Conservation (phyloP, 2,797 vertebrate species). For the Xiphorhynchus erythropygius region DNA sequence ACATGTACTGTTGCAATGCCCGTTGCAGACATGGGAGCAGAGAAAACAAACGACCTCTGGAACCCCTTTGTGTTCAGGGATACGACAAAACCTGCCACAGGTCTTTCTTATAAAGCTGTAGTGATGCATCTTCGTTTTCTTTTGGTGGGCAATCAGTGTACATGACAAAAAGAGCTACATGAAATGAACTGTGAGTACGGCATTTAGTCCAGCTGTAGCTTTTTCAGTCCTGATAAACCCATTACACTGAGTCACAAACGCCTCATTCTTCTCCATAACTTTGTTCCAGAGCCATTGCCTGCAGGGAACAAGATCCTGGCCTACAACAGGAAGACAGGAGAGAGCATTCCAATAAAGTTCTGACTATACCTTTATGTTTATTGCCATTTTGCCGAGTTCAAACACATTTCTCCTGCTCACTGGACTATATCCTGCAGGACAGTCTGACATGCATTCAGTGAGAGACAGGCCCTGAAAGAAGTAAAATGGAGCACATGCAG, state of each 20-base stretch:
- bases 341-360: neutral
- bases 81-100: neutral
- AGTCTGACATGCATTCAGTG: constrained; percentile 15
- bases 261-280: neutral
- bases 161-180: neutral
- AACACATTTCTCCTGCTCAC: constrained; percentile 31
- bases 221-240: neutral
- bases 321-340: neutral
- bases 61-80: neutral
- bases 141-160: neutral
- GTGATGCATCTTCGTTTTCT: neutral
- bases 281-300: neutral
- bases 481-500: neutral
- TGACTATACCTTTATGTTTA: constrained; percentile 51
- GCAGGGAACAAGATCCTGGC: neutral
- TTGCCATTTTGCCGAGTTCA: constrained; percentile 62
- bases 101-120: neutral
- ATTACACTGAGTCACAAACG: neutral
- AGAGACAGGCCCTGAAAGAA: constrained; percentile 44
- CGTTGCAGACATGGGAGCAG: neutral
- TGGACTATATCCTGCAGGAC: constrained; percentile 45
- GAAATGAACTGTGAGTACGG: neutral
- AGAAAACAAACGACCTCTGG: neutral
- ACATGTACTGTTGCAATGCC: neutral
- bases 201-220: neutral